Percentiles rank a stretch among this genome's conserved stretches.
phyloP scores from a whole-genome alignment of 92 coral and sea anemone genomes.

The Siderastrea siderea region DNA sequence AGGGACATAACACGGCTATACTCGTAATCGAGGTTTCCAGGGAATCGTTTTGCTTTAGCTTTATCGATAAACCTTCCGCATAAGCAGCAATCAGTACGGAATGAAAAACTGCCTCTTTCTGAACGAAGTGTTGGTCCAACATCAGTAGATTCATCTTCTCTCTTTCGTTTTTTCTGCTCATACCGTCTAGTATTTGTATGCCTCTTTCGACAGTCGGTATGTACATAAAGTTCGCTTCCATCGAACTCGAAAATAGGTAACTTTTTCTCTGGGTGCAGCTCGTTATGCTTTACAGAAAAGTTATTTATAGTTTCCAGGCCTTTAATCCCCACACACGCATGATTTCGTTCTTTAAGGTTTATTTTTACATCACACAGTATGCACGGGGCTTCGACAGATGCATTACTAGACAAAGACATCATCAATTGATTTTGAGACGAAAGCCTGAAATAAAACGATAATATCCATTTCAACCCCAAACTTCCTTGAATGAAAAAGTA shows the following conservation, averaged over 20 bases:
- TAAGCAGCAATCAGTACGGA: slow-evolving; percentile 46
- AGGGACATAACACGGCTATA: slow-evolving; percentile 37
- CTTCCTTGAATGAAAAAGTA: slow-evolving; percentile 2
- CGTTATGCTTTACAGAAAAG: slow-evolving; percentile 24
- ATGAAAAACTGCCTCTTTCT: slow-evolving; percentile 22
- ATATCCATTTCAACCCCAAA: neutral
- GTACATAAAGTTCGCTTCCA: slow-evolving; percentile 29
- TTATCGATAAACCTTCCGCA: slow-evolving; percentile 41
- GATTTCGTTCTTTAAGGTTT: slow-evolving; percentile 25
- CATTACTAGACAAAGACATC: slow-evolving; percentile 3
- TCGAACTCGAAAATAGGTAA: slow-evolving; percentile 26
- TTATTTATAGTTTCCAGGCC: slow-evolving; percentile 20
- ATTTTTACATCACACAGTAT: slow-evolving; percentile 32
- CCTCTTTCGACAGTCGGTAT: slow-evolving; percentile 32
- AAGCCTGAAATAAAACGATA: neutral
- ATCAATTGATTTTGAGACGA: neutral
- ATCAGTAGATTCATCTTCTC: slow-evolving; percentile 7
- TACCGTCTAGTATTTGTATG: slow-evolving; percentile 37
- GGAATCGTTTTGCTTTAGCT: slow-evolving; percentile 30
- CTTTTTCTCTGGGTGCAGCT: slow-evolving; percentile 14
- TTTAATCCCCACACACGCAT: slow-evolving; percentile 37
- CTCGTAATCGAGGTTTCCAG: slow-evolving; percentile 33
- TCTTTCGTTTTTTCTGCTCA: slow-evolving; percentile 18
- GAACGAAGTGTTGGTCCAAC: slow-evolving; percentile 31
- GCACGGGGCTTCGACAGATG: slow-evolving; percentile 16